Base-by-base conservation (phyloP, 2,888 invertebrate genomes). In the Syrphus vitripennis region DNA sequence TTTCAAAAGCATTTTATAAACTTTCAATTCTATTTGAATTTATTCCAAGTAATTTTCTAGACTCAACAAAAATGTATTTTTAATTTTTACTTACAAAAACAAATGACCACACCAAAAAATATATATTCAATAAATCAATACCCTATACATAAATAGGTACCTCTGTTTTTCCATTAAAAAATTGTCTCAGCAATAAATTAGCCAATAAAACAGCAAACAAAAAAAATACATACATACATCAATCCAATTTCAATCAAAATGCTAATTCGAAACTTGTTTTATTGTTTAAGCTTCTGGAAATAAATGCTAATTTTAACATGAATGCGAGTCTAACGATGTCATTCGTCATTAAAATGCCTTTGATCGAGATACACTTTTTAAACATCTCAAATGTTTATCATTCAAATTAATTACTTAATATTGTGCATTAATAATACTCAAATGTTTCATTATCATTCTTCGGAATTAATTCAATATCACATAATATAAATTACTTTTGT, bases 221-320 rank as follows among this genome's bases (percentile, higher is more conserved):
- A 9, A 19, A 7, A 19, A 57, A 10, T 6, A 57, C 9, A 31
- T 3, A 53, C 12, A 26, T 7, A 2, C 9, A 57, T 57, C 26
- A 63, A 59, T 34, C 45, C 40, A 9, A 5, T 59, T 34, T 26
- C 63, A 63, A 42, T 63, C 42, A 63, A 59, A 63, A 63, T 63
- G 63, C 42, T 29, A 63, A 63, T 63, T 29, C 9, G 16, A 29
- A 29, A 42, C 42, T 10, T 24, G 10, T 42, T 63, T 26, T 5
- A 63, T 63, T 63, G 42, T 63, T 63, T 29, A 19, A 42, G 12
- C 42, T 63, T 63, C 42, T 63, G 29, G 12, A 29, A 19, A 42
- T 26, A 63, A 63, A 63, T 42, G 63, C 42, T 42, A 63, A 63
- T 63, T 63, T 42, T 26, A 29, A 29, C 12, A 45, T 42, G 24